phyloP scores from a whole-genome alignment of 2,797 vertebrate species.

The Salmo trutta region DNA sequence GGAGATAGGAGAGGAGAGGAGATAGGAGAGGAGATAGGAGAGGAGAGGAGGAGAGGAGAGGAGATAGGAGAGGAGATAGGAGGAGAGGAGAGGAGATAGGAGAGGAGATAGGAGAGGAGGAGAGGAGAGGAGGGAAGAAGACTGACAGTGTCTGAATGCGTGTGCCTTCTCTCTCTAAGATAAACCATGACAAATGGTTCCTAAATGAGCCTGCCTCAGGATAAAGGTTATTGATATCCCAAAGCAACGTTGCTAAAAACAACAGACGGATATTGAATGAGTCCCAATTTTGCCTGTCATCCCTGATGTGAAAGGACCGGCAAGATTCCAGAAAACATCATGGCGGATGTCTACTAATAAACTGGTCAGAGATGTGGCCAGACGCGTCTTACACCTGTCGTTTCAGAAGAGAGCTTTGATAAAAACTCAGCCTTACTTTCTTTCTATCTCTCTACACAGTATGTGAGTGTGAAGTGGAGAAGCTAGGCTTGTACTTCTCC shows the following conservation, averaged over 20 bases:
- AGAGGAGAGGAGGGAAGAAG: slow-evolving; percentile 10
- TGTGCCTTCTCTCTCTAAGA: slow-evolving; percentile 29
- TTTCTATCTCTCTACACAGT: too few relatives aligned
- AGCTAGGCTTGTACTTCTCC: slow-evolving; percentile 82
- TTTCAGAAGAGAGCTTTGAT: too few relatives aligned
- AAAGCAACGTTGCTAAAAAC: slow-evolving; percentile 16
- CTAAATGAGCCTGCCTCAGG: slow-evolving; percentile 37
- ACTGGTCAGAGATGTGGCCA: background rate
- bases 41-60: background rate
- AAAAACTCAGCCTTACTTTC: too few relatives aligned
- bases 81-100: too few relatives aligned
- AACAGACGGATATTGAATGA: slow-evolving; percentile 33
- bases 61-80: too few relatives aligned
- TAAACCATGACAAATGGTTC: slow-evolving; percentile 40
- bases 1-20: too few relatives aligned
- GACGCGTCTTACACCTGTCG: background rate
- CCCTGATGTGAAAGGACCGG: background rate
- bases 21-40: background rate
- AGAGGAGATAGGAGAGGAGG: background rate
- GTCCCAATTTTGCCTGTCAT: background rate
- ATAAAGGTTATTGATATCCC: slow-evolving; percentile 39
- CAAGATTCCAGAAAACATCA: background rate
- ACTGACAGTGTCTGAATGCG: background rate
- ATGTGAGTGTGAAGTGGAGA: background rate
- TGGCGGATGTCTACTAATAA: background rate